A percentile compares a stretch with the other conserved stretches of the same genome.
These are phyloP conservation scores for Cliona cf. orientalis DNA, from an alignment of 37 sponge, comb jelly and placozoan genomes.

Conservation along the genomic window DNA sequence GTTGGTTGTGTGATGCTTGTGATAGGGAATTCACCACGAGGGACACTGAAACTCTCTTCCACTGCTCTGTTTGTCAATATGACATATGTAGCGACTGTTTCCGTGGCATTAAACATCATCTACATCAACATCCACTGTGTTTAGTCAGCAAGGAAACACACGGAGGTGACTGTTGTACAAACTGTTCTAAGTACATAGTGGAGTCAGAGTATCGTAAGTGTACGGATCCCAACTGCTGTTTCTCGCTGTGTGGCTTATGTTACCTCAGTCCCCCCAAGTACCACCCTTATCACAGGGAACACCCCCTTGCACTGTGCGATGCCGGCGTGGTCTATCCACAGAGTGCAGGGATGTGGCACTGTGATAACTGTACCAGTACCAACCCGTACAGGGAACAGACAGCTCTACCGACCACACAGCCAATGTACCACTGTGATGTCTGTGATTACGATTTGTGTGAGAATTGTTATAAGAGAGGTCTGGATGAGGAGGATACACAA, in stretches of 20 bases:
- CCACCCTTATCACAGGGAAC: constrained; percentile 60
- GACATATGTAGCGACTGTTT: constrained; percentile 63
- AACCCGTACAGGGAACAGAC: background rate
- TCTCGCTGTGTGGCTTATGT: constrained; percentile 42
- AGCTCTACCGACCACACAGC: constrained; percentile 22
- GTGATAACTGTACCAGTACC: constrained; percentile 52
- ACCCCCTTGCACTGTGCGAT: constrained; percentile 50
- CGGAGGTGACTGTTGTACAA: constrained; percentile 1
- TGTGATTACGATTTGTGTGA: constrained; percentile 70
- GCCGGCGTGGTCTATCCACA: constrained; percentile 48
- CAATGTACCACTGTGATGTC: constrained; percentile 66
- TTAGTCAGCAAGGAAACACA: background rate
- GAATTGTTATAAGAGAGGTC: constrained; percentile 22
- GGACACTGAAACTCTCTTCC: constrained; percentile 7
- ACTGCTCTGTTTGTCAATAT: constrained; percentile 39
- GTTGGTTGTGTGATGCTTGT: constrained; percentile 71
- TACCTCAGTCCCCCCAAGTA: background rate
- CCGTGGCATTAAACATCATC: constrained; percentile 56
- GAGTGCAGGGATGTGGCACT: constrained; percentile 64
- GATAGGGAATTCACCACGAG: background rate
- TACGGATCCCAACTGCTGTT: constrained; percentile 15
- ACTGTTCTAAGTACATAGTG: constrained; percentile 4
- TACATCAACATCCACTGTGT: constrained; percentile 54
- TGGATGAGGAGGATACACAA: too few species aligned
- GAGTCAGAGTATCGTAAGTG: constrained; percentile 16